phyloP scores from a whole-genome alignment of 2,113 vertebrate species.

The Prionailurus bengalensis region DNA sequence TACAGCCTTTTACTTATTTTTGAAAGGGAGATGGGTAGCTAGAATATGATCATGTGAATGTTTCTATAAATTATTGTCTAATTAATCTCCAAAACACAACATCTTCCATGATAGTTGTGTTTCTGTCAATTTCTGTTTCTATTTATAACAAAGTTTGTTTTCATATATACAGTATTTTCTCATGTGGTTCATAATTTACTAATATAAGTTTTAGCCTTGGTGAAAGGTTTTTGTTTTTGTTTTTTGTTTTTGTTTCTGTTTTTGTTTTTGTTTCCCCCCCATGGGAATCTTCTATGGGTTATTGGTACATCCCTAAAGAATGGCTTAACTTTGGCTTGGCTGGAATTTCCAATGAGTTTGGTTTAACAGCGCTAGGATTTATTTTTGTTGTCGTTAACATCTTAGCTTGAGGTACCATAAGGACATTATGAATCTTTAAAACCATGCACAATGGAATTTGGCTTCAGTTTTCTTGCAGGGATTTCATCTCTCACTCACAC shows the following conservation, averaged over 20 bases:
- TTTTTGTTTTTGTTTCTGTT: background rate
- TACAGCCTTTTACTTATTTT: background rate
- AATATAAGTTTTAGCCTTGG: background rate
- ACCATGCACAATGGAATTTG: background rate
- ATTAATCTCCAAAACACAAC: background rate
- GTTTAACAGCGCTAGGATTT: background rate
- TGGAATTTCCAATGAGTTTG: background rate
- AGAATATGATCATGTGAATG: background rate
- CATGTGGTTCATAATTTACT: background rate
- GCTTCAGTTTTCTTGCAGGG: background rate
- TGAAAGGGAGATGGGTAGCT: background rate
- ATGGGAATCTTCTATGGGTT: background rate
- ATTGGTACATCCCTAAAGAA: background rate
- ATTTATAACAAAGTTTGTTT: background rate
- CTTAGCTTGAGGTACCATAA: background rate
- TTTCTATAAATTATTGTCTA: background rate
- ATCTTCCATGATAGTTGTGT: background rate
- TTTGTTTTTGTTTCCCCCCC: background rate
- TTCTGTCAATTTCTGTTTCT: background rate
- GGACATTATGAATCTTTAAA: background rate
- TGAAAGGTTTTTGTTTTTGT: background rate
- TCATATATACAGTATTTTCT: background rate
- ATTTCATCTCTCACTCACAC: background rate
- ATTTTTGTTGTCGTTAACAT: background rate
- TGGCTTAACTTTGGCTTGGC: background rate